Evolutionary conservation across 2,797 vertebrate species (phyloP), one percentile per base, ranked within the genome.

Genomic region (Pogonophryne albipinna): DNA sequence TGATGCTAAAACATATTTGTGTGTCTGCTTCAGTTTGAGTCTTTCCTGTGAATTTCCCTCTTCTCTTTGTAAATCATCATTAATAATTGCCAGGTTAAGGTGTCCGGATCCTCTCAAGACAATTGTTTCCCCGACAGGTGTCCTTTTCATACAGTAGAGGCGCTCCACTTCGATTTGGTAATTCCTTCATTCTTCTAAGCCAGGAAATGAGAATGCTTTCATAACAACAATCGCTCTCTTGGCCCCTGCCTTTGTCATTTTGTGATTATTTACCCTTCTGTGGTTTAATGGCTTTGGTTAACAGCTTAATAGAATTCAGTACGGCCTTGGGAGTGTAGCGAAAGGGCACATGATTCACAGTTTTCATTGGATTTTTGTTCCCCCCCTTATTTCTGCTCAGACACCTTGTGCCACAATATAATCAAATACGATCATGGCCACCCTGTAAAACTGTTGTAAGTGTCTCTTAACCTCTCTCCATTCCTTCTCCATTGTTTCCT

Each of bases 201-300:
- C 51, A 71, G 79, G 67, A 82, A 87, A 84, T 84, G 78, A 63
- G 66, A 76, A 80, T 11, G 71, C 67, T 85, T 80, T 87, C 80
- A 84, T 74, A 82, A 78, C 82, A 83, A 17, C 74, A 76, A 7
- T 63, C 65, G 73, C 71, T 86, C 80, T 84, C 65, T 76, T 84
- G 74, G 80, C 79, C 81, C 86, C 62, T 51, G 57, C 60, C 55
- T 71, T 67, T 74, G 80, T 88, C 87, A 80, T 74, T 71, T 79
- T 78, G 83, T 85, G 87, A 87, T 92, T 91, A 91, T 92, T 91
- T 92, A 88, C 85, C 82, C 83, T 67, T 83, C 64, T 84, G 59
- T 72, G 80, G 67, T 91, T 87, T 89, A 90, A 92, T 86, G 74
- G 81, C 78, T 86, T 89, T 85, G 20, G 46, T 87, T 89, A 92